phyloP scores from a whole-genome alignment of 1,140 invertebrate genomes.

The Drosophila rufa region DNA sequence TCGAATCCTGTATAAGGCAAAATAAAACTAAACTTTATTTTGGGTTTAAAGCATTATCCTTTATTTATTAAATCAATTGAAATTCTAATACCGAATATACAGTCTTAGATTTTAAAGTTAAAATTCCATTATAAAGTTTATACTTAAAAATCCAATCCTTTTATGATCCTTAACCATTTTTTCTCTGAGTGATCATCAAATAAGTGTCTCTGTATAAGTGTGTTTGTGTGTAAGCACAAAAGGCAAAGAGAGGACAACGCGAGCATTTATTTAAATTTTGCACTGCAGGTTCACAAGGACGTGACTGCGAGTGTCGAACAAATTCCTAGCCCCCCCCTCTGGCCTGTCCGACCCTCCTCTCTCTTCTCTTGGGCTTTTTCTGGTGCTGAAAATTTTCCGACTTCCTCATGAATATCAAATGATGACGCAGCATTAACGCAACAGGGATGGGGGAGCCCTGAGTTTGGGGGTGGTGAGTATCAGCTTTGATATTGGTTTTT shows the following conservation, averaged over 20 bases:
- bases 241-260: slow-evolving; percentile 31
- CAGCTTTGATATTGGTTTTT: slow-evolving; percentile 74
- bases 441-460: slow-evolving; percentile 1
- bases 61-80: background rate
- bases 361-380: background rate
- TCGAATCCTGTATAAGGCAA: too few relatives aligned
- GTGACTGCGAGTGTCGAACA: slow-evolving; percentile 54
- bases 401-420: slow-evolving; percentile 75
- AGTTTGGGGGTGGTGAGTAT: slow-evolving; percentile 28
- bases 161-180: background rate
- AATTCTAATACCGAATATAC: background rate
- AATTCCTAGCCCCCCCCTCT: slow-evolving; percentile 23
- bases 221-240: slow-evolving; percentile 27
- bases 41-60: too few relatives aligned
- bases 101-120: background rate
- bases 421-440: slow-evolving; percentile 49
- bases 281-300: slow-evolving; percentile 57
- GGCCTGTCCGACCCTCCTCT: background rate
- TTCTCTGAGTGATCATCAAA: background rate
- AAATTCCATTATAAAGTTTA: background rate
- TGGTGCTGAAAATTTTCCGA: slow-evolving; percentile 26
- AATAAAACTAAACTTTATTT: too few relatives aligned
- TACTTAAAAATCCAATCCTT: background rate
- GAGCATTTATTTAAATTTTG: slow-evolving; percentile 76
- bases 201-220: background rate